Conservation (phyloP, 2,797 vertebrate species). For the Natrix natrix region DNA sequence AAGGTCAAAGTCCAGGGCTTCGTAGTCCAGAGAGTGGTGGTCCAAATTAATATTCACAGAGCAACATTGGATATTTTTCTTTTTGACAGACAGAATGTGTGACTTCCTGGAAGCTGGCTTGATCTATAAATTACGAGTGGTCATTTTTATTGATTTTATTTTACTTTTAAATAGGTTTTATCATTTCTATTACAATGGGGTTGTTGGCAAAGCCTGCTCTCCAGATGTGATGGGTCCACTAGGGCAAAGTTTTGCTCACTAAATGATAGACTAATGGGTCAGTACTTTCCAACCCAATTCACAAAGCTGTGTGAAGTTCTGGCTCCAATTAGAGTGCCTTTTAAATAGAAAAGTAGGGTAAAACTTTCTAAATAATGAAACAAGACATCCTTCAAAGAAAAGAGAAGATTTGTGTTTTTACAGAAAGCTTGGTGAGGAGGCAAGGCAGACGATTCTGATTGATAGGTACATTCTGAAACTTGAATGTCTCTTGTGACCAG, state of each 20-base stretch:
- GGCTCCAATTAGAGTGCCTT: not conserved
- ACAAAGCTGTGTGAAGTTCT: not conserved
- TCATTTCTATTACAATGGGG: not conserved
- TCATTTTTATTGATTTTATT: not conserved
- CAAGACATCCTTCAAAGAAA: not conserved
- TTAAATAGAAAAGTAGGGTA: not conserved
- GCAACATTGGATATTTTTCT: not conserved
- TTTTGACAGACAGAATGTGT: not conserved
- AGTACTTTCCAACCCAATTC: not conserved
- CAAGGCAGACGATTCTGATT: not conserved
- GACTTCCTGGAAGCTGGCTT: not conserved
- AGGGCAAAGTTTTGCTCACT: not conserved
- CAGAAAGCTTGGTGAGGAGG: not conserved
- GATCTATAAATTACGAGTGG: not conserved
- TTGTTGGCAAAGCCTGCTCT: not conserved
- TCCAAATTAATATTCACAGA: not conserved
- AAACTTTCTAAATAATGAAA: not conserved
- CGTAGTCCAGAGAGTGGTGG: not conserved
- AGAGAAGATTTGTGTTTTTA: not conserved
- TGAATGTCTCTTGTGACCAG: not conserved
- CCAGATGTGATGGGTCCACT: not conserved
- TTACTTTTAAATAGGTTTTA: not conserved
- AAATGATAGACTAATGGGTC: not conserved
- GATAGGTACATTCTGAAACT: not conserved
- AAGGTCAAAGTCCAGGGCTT: not conserved